Percentiles rank a stretch among this genome's conserved stretches.
Conservation (phyloP, 1,140 invertebrate genomes). For the Ptiloglossa arizonensis region DNA sequence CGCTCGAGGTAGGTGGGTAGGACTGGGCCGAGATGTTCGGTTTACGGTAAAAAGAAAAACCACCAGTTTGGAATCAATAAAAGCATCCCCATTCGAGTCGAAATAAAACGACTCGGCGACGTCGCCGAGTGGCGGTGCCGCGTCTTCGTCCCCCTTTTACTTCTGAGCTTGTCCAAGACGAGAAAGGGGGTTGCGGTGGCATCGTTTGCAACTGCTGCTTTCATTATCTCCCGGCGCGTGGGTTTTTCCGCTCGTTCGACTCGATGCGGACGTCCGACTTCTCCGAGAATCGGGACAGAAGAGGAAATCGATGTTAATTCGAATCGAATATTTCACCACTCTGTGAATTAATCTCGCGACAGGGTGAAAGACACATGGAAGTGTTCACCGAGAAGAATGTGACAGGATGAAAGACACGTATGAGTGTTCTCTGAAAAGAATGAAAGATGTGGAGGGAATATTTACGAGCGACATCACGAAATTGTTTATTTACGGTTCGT, state of each 20-base stretch:
- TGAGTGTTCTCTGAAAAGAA: too few relatives aligned
- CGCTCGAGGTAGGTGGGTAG: too few relatives aligned
- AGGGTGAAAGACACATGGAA: too few relatives aligned
- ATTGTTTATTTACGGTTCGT: too few relatives aligned
- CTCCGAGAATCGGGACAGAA: too few relatives aligned
- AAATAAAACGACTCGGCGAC: constrained; percentile 72
- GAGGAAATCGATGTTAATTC: background rate
- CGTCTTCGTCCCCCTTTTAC: constrained; percentile 11
- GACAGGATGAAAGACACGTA: too few relatives aligned
- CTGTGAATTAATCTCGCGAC: too few relatives aligned
- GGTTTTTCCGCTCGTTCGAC: background rate
- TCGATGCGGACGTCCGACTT: background rate
- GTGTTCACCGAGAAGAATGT: too few relatives aligned
- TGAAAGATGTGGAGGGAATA: too few relatives aligned
- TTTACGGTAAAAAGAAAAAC: constrained; percentile 16
- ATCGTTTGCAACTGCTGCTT: constrained; percentile 10
- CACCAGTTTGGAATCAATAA: constrained; percentile 65
- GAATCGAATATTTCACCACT: background rate
- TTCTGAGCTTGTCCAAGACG: background rate
- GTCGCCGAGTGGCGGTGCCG: constrained; percentile 69
- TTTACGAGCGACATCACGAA: too few relatives aligned
- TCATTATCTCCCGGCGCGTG: constrained; percentile 21
- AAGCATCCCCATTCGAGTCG: constrained; percentile 57
- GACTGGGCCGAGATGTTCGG: constrained; percentile 20
- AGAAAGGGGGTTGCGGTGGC: background rate